Conservation (phyloP, 2,113 vertebrate genomes). For the Cynoglossus semilaevis region DNA sequence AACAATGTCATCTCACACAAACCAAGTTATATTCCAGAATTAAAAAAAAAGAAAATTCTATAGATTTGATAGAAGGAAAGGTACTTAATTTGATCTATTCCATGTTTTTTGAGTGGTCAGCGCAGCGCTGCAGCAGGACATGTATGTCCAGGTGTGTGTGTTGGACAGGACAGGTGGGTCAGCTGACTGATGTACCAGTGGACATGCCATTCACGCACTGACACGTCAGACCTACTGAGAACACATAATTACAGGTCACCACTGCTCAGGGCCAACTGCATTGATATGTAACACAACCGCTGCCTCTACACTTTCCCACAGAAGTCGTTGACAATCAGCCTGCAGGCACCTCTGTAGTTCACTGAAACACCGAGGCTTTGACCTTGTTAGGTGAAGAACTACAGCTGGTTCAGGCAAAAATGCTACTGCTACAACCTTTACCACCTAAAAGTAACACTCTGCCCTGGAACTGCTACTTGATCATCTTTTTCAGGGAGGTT, state of each 20-base stretch:
- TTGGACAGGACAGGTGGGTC: conserved; percentile 25
- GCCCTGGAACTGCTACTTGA: too few species aligned
- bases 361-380: conserved; percentile 6
- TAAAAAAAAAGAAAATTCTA: too few species aligned
- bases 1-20: background rate
- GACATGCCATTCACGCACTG: conserved; percentile 34
- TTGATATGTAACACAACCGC: conserved; percentile 24
- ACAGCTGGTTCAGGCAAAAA: background rate
- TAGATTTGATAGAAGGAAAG: too few species aligned
- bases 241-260: conserved; percentile 34
- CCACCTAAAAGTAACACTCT: background rate
- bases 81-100: too few species aligned
- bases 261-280: conserved; percentile 17
- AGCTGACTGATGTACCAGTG: conserved; percentile 47
- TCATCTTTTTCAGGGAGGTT: too few species aligned
- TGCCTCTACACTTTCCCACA: conserved; percentile 8
- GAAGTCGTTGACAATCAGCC: conserved; percentile 32
- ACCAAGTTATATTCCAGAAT: too few species aligned
- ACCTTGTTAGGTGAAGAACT: conserved; percentile 39
- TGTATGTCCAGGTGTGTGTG: background rate
- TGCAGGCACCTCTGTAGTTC: conserved; percentile 17
- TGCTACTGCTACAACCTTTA: background rate
- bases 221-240: conserved; percentile 29
- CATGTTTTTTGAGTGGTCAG: too few species aligned
- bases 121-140: too few species aligned